Percentiles rank a stretch among this genome's conserved stretches.
Evolutionary conservation across 2,797 vertebrate genomes (phyloP).

Genomic region (Sebastiscus tertius): DNA sequence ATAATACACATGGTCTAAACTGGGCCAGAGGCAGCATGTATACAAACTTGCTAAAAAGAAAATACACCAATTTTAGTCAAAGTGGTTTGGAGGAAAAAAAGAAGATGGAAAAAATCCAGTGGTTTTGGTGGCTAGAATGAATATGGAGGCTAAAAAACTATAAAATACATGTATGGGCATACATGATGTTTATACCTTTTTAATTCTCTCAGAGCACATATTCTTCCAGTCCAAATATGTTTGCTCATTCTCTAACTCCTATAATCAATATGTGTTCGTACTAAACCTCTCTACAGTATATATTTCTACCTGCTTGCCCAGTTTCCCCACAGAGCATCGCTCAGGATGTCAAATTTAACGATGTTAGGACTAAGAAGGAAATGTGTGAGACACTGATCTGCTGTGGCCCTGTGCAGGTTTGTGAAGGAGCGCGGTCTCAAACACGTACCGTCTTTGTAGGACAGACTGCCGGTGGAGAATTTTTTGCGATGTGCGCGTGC

Average conservation of each 20-base stretch:
- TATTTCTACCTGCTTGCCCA: background rate
- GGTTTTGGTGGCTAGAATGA: constrained; percentile 46
- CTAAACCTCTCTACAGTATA: background rate
- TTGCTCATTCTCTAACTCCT: background rate
- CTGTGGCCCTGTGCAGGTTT: constrained; percentile 49
- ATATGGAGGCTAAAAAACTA: constrained; percentile 27
- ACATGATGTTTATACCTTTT: constrained; percentile 1
- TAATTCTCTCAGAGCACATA: background rate
- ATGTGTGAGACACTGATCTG: constrained; percentile 44
- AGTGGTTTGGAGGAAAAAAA: constrained; percentile 19
- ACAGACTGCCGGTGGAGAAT: constrained; percentile 93
- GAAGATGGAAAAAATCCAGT: constrained; percentile 19
- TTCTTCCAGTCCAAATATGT: background rate
- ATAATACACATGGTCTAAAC: background rate
- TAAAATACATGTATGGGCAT: constrained; percentile 25
- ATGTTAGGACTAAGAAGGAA: background rate
- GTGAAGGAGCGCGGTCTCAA: constrained; percentile 45
- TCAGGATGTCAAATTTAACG: background rate
- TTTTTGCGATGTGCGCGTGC: constrained; percentile 99
- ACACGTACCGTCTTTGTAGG: constrained; percentile 99
- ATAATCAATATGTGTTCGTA: background rate
- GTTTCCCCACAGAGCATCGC: background rate
- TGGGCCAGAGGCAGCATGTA: constrained; percentile 3
- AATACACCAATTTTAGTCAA: constrained; percentile 6
- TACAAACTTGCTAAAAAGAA: constrained; percentile 3